These are phyloP conservation scores for Bombus superbus DNA, from an alignment of 1,140 invertebrate species.

Conservation along the genomic window DNA sequence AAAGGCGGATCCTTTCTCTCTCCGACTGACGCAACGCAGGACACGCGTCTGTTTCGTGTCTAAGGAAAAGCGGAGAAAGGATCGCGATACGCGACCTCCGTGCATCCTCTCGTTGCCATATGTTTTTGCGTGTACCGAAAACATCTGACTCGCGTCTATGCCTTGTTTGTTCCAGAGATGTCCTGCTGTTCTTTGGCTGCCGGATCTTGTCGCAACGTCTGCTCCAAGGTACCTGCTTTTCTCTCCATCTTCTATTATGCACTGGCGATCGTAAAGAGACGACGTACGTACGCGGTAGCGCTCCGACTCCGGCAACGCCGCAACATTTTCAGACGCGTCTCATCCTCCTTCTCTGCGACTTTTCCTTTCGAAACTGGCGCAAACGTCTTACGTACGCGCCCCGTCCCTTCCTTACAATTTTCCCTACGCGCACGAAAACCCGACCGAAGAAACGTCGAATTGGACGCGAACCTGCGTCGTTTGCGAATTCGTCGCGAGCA, in stretches of 20 bases:
- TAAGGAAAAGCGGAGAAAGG: conserved; percentile 38
- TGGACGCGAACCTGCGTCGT: too few species aligned
- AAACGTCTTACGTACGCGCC: too few species aligned
- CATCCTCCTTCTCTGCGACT: too few species aligned
- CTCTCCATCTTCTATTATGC: background rate
- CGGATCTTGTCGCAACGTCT: conserved; percentile 75
- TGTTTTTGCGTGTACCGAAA: conserved; percentile 23
- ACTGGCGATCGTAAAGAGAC: too few species aligned
- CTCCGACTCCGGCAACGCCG: background rate
- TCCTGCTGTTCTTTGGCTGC: conserved; percentile 73
- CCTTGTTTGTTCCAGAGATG: conserved; percentile 75
- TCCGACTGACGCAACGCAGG: conserved; percentile 60
- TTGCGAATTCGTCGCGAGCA: too few species aligned
- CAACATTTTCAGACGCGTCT: background rate
- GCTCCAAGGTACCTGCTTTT: conserved; percentile 71
- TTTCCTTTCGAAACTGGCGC: too few species aligned
- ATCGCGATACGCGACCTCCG: conserved; percentile 10
- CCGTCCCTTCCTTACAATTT: too few species aligned
- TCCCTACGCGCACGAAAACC: too few species aligned
- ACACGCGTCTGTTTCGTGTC: conserved; percentile 67
- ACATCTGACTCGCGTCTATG: conserved; percentile 20
- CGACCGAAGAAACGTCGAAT: too few species aligned
- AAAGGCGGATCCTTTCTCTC: conserved; percentile 38
- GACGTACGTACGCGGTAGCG: background rate
- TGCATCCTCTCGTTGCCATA: conserved; percentile 36